phyloP scores from a whole-genome alignment of 2,113 vertebrate genomes.

The Podocnemis expansa region DNA sequence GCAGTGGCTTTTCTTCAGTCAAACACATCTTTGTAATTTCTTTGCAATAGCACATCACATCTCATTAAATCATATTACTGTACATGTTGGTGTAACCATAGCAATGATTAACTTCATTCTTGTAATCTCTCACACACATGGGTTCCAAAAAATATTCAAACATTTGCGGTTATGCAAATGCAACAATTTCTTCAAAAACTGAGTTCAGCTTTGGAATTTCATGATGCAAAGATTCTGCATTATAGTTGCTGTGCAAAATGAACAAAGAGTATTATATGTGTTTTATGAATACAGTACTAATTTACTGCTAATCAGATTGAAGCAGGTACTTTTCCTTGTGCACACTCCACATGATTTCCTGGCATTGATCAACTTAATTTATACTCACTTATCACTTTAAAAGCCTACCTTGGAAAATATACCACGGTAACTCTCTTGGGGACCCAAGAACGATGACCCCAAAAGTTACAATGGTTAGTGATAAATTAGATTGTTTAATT shows the following conservation, averaged over 20 bases:
- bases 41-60: conserved; percentile 49
- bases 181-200: background rate
- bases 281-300: conserved; percentile 21
- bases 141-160: conserved; percentile 14
- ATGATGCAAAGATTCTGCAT: background rate
- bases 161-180: background rate
- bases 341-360: background rate
- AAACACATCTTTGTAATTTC: conserved; percentile 49
- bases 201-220: background rate
- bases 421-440: background rate
- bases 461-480: background rate
- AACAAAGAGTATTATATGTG: background rate
- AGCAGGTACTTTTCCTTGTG: background rate
- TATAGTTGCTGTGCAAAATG: background rate
- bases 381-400: background rate
- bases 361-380: conserved; percentile 28
- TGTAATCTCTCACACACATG: conserved; percentile 5
- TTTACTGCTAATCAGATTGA: conserved; percentile 37
- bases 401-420: conserved; percentile 26
- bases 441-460: background rate
- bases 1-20: conserved; percentile 29
- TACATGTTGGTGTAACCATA: conserved; percentile 58
- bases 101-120: conserved; percentile 47
- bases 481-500: conserved; percentile 51
- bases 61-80: conserved; percentile 47